A percentile compares a stretch with the other conserved stretches of the same genome.
phyloP scores from a whole-genome alignment of 1,140 invertebrate species.

The Drosophila nigromelanica region DNA sequence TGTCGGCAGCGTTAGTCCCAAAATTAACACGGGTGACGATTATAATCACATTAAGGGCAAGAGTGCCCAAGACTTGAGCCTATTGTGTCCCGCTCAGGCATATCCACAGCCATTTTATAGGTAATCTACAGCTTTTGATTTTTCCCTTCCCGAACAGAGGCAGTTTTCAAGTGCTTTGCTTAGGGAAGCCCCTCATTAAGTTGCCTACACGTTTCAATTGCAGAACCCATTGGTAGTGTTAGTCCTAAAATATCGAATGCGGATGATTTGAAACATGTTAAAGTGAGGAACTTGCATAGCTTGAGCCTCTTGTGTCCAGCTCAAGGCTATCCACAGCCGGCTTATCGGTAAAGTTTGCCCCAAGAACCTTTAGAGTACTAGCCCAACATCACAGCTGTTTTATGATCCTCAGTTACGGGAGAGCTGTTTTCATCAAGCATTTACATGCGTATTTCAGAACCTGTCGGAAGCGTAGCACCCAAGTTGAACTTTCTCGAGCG shows the following conservation, averaged over 20 bases:
- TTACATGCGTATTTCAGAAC: conserved; percentile 54
- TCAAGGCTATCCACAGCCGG: conserved; percentile 88
- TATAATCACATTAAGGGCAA: conserved; percentile 64
- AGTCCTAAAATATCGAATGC: conserved; percentile 87
- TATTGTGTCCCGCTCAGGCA: conserved; percentile 88
- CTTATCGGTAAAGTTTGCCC: conserved; percentile 85
- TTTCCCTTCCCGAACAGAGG: background rate
- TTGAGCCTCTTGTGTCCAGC: conserved; percentile 87
- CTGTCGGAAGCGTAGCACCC: conserved; percentile 84
- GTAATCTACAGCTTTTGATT: conserved; percentile 78
- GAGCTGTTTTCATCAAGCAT: background rate
- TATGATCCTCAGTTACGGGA: background rate
- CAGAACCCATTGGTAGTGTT: conserved; percentile 89
- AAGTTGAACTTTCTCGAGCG: conserved; percentile 85
- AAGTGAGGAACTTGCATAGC: conserved; percentile 26
- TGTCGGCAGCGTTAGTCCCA: conserved; percentile 83
- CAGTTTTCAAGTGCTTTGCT: conserved; percentile 46
- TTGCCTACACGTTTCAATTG: conserved; percentile 11
- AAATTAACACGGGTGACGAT: conserved; percentile 83
- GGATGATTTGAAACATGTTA: conserved; percentile 72
- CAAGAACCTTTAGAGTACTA: background rate
- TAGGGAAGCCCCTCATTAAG: background rate
- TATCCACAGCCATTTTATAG: conserved; percentile 87
- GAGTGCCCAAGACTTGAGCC: conserved; percentile 84
- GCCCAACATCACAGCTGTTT: conserved; percentile 43